A percentile compares a stretch with the other conserved stretches of the same genome.
Evolutionary conservation across 1,140 invertebrate genomes (phyloP).

Genomic region (Sarcophaga peregrina): DNA sequence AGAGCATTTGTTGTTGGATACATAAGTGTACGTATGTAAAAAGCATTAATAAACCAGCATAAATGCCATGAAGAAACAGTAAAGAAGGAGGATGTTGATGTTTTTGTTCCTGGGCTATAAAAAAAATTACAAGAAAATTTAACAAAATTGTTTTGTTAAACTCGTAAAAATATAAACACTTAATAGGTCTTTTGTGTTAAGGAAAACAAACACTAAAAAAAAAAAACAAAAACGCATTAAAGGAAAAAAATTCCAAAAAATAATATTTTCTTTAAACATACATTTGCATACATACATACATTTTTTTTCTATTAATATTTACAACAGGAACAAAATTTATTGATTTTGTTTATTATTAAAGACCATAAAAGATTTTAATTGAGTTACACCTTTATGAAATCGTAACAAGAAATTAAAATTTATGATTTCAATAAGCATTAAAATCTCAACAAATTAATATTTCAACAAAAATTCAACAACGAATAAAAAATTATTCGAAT

Average conservation of each 20-base stretch:
- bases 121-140: conserved; percentile 26
- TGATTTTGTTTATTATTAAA: too few relatives aligned
- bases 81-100: background rate
- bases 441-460: background rate
- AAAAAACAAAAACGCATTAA: background rate
- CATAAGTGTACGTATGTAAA: background rate
- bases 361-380: too few relatives aligned
- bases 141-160: conserved; percentile 19
- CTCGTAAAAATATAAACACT: conserved; percentile 20
- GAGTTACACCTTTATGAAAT: too few relatives aligned
- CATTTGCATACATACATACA: too few relatives aligned
- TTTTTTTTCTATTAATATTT: too few relatives aligned
- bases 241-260: too few relatives aligned
- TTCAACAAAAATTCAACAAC: background rate
- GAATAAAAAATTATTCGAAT: background rate
- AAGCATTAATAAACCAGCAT: too few relatives aligned
- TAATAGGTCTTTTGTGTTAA: conserved; percentile 19
- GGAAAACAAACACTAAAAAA: background rate
- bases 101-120: background rate
- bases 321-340: too few relatives aligned
- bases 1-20: background rate
- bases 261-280: too few relatives aligned
- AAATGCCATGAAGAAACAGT: background rate
- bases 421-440: too few relatives aligned
- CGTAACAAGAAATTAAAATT: too few relatives aligned